Percentiles rank a stretch among this genome's conserved stretches.
These are phyloP conservation scores for Oreamnos americanus DNA, from an alignment of 2,113 vertebrate species.

Conservation along the genomic window DNA sequence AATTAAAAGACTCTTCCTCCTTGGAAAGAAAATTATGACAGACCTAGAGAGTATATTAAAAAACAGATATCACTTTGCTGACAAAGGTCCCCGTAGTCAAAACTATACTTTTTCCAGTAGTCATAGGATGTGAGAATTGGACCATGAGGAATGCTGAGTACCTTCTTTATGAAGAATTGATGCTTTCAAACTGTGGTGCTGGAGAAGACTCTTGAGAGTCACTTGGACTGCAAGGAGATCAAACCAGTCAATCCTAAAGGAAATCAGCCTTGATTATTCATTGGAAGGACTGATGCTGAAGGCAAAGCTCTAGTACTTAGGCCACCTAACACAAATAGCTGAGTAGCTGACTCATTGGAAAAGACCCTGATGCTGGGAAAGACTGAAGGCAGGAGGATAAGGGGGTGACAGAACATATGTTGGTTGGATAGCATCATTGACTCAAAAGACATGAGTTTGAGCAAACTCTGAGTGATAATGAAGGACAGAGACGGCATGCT, in stretches of 20 bases:
- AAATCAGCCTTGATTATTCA: background rate
- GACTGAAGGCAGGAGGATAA: background rate
- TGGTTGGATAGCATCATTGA: background rate
- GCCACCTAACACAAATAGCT: background rate
- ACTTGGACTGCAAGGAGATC: background rate
- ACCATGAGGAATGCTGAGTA: background rate
- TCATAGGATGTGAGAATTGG: background rate
- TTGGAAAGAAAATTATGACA: background rate
- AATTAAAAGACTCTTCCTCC: background rate
- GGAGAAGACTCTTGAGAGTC: background rate
- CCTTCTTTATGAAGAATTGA: background rate
- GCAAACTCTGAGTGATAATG: background rate
- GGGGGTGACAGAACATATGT: background rate
- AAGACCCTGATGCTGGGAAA: background rate
- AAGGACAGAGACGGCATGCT: background rate
- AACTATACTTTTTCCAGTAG: background rate
- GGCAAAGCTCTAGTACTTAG: background rate
- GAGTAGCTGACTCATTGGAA: background rate
- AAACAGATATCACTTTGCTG: background rate
- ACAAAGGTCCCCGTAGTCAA: background rate
- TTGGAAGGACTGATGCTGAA: background rate
- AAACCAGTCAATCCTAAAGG: background rate
- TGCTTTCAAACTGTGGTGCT: background rate
- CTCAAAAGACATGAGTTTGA: background rate
- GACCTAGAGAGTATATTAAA: background rate